Evolutionary conservation across 1,140 invertebrate species (phyloP), one percentile per base, ranked within the genome.

Genomic region (Drosophila equinoxialis): DNA sequence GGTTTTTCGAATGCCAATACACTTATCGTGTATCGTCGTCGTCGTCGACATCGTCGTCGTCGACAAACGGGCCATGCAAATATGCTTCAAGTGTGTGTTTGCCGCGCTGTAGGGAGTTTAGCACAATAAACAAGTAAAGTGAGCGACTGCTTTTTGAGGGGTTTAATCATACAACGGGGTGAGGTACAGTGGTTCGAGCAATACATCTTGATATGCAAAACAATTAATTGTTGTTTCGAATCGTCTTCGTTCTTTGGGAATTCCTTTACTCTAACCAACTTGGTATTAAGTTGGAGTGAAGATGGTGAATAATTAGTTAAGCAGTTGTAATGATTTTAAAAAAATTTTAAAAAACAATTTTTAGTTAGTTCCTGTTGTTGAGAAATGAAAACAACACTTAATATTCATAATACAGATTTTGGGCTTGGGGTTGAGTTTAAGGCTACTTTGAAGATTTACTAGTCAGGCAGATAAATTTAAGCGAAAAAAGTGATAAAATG

Each of bases 61-160:
- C 76, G 72, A 57, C 69, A 77, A 86, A 70, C 79, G 79, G 83
- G 83, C 64, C 83, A 86, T 86, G 83, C 83, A 87, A 86, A 86
- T 87, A 83, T 87, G 72, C 79, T 83, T 64, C 69, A 79, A 86
- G 82, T 74, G 65, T 58, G 51, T 45, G 51, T 48, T 65, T 37
- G 26, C 35, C 14, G 65, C 68, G 67, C 83, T 86, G 83, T 85
- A 79, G 76, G 79, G 76, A 82, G 77, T 79, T 72, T 73, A 79
- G 69, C 59, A 86, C 72, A 74, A 81, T 73, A 87, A 86, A 74
- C 79, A 82, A 66, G 64, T 39, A 63, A 75, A 78, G 74, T 71
- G 64, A 72, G 68, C 77, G 66, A 79, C 63, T 42, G 58, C 70
- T 69, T 81, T 76, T 14, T 35, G 55, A 78, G 79, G 79, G 79